Conservation (phyloP, 2,888 invertebrate genomes). For the Acronicta leporina region DNA sequence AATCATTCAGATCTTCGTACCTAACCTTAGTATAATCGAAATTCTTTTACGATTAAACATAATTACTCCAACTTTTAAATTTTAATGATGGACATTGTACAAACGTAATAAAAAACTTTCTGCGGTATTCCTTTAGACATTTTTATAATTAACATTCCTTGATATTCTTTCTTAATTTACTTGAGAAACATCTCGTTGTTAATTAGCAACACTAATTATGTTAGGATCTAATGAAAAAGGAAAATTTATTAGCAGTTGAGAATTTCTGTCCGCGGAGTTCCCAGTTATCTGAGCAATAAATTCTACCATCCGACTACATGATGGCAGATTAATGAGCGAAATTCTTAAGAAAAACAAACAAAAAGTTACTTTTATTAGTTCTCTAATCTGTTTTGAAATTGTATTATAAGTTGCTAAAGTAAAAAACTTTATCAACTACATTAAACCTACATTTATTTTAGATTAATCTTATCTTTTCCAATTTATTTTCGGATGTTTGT, state of each 20-base stretch:
- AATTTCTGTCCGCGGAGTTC: slow-evolving; percentile 68
- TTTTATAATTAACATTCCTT: slow-evolving; percentile 50
- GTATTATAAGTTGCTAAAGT: slow-evolving; percentile 41
- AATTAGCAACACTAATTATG: slow-evolving; percentile 64
- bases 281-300: slow-evolving; percentile 74
- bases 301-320: slow-evolving; percentile 66
- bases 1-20: slow-evolving; percentile 48
- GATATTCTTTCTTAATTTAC: slow-evolving; percentile 48
- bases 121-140: slow-evolving; percentile 20
- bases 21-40: slow-evolving; percentile 19
- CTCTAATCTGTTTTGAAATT: slow-evolving; percentile 60
- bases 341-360: slow-evolving; percentile 72
- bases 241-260: slow-evolving; percentile 67
- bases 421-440: slow-evolving; percentile 37
- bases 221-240: slow-evolving; percentile 66
- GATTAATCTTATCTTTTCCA: slow-evolving; percentile 34
- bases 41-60: slow-evolving; percentile 37
- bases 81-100: slow-evolving; percentile 17
- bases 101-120: slow-evolving; percentile 22
- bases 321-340: slow-evolving; percentile 75
- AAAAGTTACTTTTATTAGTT: slow-evolving; percentile 63
- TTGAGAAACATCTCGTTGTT: slow-evolving; percentile 41
- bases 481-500: slow-evolving; percentile 11
- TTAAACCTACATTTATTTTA: slow-evolving; percentile 35
- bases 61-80: slow-evolving; percentile 23